Evolutionary conservation across 30 jellyfish, hydroid and myxozoan genomes (phyloP).

Genomic region (Aurelia sp.): DNA sequence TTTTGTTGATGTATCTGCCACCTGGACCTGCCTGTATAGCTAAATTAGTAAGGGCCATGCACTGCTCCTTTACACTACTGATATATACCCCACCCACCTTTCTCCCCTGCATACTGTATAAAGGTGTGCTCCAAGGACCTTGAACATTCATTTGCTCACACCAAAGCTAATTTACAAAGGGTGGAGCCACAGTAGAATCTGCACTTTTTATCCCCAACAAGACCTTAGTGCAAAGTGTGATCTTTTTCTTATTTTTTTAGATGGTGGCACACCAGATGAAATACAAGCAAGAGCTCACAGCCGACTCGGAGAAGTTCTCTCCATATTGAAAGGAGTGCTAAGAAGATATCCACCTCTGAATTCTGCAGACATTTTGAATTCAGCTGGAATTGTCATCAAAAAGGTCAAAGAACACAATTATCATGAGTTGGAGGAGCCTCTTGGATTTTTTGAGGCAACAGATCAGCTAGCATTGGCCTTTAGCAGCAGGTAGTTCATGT

Average conservation of each 20-base stretch:
- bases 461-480: constrained; percentile 95
- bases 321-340: constrained; percentile 86
- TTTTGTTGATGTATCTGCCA: too few species aligned
- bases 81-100: too few species aligned
- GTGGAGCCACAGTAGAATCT: too few species aligned
- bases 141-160: too few species aligned
- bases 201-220: too few species aligned
- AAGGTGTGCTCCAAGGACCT: too few species aligned
- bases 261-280: constrained; percentile 44
- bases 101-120: too few species aligned
- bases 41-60: too few species aligned
- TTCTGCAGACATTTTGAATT: constrained; percentile 82
- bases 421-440: constrained; percentile 76
- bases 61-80: too few species aligned
- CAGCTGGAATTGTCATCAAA: constrained; percentile 88
- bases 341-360: constrained; percentile 80
- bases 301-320: constrained; percentile 89
- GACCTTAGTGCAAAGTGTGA: too few species aligned
- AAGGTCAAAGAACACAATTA: constrained; percentile 76
- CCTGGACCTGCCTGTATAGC: too few species aligned
- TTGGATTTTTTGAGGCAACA: constrained; percentile 87
- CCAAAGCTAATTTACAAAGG: too few species aligned
- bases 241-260: neutral
- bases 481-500: constrained; percentile 81
- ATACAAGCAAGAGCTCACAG: constrained; percentile 78